Percentiles rank a stretch among this genome's conserved stretches.
Conservation (phyloP, 2,888 invertebrate genomes). For the Plebejus melissa region DNA sequence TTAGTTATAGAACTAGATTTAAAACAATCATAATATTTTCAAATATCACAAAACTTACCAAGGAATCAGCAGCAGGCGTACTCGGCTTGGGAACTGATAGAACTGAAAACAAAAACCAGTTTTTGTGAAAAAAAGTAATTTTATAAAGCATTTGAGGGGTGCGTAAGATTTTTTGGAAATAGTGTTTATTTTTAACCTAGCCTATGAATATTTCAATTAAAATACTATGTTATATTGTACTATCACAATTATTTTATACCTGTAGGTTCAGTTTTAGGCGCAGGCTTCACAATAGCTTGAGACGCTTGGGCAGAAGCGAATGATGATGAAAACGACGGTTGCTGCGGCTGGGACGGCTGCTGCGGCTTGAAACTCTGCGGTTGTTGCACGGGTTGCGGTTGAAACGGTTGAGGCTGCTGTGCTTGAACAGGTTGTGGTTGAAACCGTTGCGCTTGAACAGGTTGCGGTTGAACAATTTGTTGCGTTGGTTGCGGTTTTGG, state of each 20-base stretch:
- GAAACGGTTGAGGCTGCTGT: slow-evolving; percentile 38
- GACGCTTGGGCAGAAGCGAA: slow-evolving; percentile 15
- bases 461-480: slow-evolving; percentile 29
- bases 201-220: too few species aligned
- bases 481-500: slow-evolving; percentile 27
- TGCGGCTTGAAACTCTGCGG: slow-evolving; percentile 31
- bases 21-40: not conserved
- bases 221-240: too few species aligned
- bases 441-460: slow-evolving; percentile 27
- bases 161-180: too few species aligned
- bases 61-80: not conserved
- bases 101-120: not conserved
- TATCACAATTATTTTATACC: not conserved
- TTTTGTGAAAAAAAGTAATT: too few species aligned
- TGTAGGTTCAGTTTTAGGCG: not conserved
- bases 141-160: too few species aligned
- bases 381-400: slow-evolving; percentile 35
- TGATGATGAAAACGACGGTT: slow-evolving; percentile 22
- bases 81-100: slow-evolving; percentile 9
- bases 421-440: slow-evolving; percentile 37
- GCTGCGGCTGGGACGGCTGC: slow-evolving; percentile 17
- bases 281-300: not conserved
- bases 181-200: too few species aligned
- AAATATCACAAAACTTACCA: not conserved
- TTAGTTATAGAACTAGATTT: not conserved